Conservation (phyloP, 2,113 vertebrate genomes). For the Notothenia coriiceps region DNA sequence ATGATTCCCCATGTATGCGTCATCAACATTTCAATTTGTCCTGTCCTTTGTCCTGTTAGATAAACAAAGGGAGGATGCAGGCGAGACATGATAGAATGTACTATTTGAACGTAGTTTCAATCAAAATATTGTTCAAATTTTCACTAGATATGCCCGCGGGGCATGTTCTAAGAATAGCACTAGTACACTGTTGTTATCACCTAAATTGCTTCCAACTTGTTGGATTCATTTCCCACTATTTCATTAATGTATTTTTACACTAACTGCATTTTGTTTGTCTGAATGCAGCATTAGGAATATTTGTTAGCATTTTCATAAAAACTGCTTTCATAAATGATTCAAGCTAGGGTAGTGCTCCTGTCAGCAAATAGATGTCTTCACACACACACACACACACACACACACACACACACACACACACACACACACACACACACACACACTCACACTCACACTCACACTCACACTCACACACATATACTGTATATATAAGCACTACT, state of each 20-base stretch:
- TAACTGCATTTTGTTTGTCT: not conserved
- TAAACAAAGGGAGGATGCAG: too few species aligned
- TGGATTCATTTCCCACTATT: too few species aligned
- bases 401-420: conserved; percentile 12
- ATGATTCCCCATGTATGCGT: too few species aligned
- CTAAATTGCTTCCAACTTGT: not conserved
- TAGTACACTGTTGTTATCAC: too few species aligned
- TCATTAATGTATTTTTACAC: not conserved
- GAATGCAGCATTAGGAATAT: not conserved
- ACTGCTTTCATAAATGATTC: conserved; percentile 29
- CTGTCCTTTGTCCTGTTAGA: too few species aligned
- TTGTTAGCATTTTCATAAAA: not conserved
- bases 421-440: conserved; percentile 19
- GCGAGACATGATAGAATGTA: too few species aligned
- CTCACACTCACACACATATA: conserved; percentile 2
- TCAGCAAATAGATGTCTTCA: conserved; percentile 27
- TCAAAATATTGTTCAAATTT: too few species aligned
- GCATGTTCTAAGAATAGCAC: too few species aligned
- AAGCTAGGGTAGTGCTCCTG: not conserved
- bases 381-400: not conserved
- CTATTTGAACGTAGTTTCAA: too few species aligned
- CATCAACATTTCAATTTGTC: too few species aligned
- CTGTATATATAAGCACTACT: not conserved
- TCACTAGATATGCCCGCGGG: too few species aligned
- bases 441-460: not conserved